Conservation (phyloP, 2,888 invertebrate genomes). For the Sialis fuliginosa region DNA sequence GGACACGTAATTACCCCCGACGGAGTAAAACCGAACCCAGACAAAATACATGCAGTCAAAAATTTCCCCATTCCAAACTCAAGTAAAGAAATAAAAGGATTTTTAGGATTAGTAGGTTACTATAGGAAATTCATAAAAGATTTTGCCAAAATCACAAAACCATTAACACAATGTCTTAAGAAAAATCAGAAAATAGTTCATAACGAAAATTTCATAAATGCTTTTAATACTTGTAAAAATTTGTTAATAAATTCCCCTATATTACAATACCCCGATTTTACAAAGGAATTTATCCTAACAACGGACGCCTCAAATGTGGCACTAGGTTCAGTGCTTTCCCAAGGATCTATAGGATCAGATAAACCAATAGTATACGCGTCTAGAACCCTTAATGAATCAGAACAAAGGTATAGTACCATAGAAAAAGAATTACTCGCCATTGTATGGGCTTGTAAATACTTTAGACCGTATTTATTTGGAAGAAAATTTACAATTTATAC, state of each 20-base stretch:
- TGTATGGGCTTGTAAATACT: neutral
- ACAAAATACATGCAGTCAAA: neutral
- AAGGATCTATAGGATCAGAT: neutral
- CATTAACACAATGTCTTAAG: neutral
- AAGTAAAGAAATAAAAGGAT: neutral
- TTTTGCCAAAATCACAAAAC: neutral
- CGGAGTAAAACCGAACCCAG: conserved; percentile 2
- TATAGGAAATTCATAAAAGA: too few species aligned
- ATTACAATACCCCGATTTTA: neutral
- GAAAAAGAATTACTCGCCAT: neutral
- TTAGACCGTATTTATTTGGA: neutral
- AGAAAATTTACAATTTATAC: neutral
- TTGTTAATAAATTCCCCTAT: neutral
- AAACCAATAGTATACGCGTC: neutral
- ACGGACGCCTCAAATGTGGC: neutral
- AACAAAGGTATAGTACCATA: neutral
- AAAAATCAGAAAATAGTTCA: neutral
- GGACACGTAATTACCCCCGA: neutral
- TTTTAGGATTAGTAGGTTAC: conserved; percentile 1
- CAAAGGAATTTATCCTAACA: neutral
- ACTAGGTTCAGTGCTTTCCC: neutral
- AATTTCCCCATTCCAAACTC: neutral
- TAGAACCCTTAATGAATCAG: neutral
- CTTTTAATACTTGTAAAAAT: neutral
- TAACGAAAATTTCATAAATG: neutral